Evolutionary conservation across 92 coral and sea anemone genomes (phyloP), one percentile per base, ranked within the genome.

Genomic region (Galaxea fascicularis): DNA sequence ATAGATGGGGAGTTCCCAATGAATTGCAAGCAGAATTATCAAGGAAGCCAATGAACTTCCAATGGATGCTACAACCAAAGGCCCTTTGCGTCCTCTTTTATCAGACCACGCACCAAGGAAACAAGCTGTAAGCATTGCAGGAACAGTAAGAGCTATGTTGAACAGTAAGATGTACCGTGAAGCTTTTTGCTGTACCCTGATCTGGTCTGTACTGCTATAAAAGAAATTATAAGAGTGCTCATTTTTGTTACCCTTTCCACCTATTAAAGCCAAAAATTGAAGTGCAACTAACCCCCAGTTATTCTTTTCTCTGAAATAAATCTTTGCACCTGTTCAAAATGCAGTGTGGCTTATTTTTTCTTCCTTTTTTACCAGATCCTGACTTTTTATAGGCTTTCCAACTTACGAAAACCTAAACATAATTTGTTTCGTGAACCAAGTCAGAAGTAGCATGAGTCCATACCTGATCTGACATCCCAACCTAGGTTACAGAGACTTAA

Each of bases 31-130:
- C 82, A 93, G 83, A 39, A 90, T 65, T 41, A 94, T 71, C 25
- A 90, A 30, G 62, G 90, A 89, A 45, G 90, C 93, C 41, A 92
- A 58, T 35, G 93, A 69, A 56, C 94, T 91, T 13, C 95, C 97
- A 27, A 92, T 30, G 1, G 92, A 76, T 63, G 91, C 94, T 30
- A 86, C 39, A 16, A 90, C 26, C 94, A 95, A 91, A 54, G 90
- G 95, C 0, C 93, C 93, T 62, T 91, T 95, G 16, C 98, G 86
- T 39, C 98, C 98, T 51, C 74, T 89, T 63, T 89, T 94, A 85
- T 95, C 98, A 41, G 98, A 95, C 95, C 96, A 90, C 10, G 94
- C 81, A 28, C 98, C 98, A 54, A 91, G 82, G 73, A 95, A 71
- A 45, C 96, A 92, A 1, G 98, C 93, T 39, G 87, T 73, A 27